A percentile compares a stretch with the other conserved stretches of the same genome.
phyloP scores from a whole-genome alignment of 1,140 invertebrate species.

The Eubasilissa regina region DNA sequence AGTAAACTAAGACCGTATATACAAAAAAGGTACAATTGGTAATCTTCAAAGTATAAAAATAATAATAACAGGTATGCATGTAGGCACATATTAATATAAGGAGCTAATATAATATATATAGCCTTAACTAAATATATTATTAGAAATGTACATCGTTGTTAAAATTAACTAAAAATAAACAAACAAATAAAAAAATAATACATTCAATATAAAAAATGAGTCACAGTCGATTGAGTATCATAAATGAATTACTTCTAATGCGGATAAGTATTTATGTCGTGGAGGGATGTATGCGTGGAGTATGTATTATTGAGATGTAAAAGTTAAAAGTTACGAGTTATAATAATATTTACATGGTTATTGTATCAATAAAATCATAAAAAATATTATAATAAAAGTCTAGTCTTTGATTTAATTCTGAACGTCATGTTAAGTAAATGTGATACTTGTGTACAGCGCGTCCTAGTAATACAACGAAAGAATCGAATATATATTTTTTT shows the following conservation, averaged over 20 bases:
- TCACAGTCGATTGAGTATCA: slow-evolving; percentile 45
- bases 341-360: slow-evolving; percentile 54
- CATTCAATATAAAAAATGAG: slow-evolving; percentile 25
- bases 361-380: slow-evolving; percentile 43
- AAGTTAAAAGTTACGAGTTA: not conserved
- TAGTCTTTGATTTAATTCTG: slow-evolving; percentile 50
- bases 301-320: slow-evolving; percentile 19
- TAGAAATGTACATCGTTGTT: slow-evolving; percentile 48
- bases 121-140: slow-evolving; percentile 55
- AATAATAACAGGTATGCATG: slow-evolving; percentile 57
- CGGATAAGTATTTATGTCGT: slow-evolving; percentile 17
- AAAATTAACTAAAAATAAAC: slow-evolving; percentile 49
- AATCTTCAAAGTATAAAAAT: slow-evolving; percentile 50
- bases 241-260: slow-evolving; percentile 23
- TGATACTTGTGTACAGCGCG: slow-evolving; percentile 44
- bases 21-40: slow-evolving; percentile 55
- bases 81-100: slow-evolving; percentile 56
- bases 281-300: not conserved
- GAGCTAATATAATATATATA: slow-evolving; percentile 32
- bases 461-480: slow-evolving; percentile 58
- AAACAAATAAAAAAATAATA: slow-evolving; percentile 32
- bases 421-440: slow-evolving; percentile 45
- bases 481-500: slow-evolving; percentile 56
- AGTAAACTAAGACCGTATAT: slow-evolving; percentile 57
- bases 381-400: slow-evolving; percentile 50